Evolutionary conservation across 2,113 vertebrate genomes (phyloP).

Genomic region (Hypomesus transpacificus): DNA sequence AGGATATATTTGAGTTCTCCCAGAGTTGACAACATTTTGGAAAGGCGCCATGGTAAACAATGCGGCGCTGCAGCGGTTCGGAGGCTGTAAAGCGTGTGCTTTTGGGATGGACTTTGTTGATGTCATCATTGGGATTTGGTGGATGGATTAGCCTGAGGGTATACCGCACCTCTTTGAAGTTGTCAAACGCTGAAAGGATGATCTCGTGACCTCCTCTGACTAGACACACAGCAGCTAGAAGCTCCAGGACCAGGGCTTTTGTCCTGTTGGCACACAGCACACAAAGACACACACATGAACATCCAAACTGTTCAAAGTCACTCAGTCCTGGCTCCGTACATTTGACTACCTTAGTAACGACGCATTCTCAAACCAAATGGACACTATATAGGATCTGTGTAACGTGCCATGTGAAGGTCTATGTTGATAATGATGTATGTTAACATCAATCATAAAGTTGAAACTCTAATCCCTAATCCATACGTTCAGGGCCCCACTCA

Average conservation of each 20-base stretch:
- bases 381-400: no score
- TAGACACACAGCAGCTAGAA: constrained; percentile 93
- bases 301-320: neutral
- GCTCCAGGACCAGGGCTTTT: constrained; percentile 93
- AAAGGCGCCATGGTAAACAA: neutral
- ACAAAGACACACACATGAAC: constrained; percentile 8
- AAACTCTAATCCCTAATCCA: constrained; percentile 24
- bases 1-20: neutral
- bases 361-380: no score
- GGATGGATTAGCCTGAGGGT: constrained; percentile 1
- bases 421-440: no score
- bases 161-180: constrained; percentile 92
- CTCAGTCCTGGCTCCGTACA: no score
- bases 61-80: neutral
- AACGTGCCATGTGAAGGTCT: no score
- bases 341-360: no score
- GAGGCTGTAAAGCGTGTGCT: no score
- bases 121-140: neutral
- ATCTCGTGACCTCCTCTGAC: constrained; percentile 97
- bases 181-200: constrained; percentile 96
- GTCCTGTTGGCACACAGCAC: constrained; percentile 77
- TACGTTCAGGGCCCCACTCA: constrained; percentile 6
- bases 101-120: neutral
- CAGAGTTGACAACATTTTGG: neutral
- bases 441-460: neutral